Evolutionary conservation across 2,113 vertebrate species (phyloP).

Genomic region (Oceanites oceanicus): DNA sequence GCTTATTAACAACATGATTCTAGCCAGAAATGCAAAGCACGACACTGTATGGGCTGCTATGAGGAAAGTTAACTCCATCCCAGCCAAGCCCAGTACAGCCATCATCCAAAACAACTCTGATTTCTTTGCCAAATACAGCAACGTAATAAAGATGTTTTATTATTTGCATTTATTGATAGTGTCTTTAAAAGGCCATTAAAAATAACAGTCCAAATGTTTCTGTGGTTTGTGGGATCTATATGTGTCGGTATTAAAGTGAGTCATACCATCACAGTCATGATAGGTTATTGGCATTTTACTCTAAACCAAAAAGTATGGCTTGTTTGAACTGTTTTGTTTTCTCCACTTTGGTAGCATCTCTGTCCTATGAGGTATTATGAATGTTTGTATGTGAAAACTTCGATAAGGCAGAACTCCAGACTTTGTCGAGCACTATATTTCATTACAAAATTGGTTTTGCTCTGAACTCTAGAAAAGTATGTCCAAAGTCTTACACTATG

Average conservation of each 20-base stretch:
- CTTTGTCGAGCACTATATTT: background rate
- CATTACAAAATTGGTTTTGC: background rate
- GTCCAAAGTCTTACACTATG: background rate
- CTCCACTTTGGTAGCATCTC: background rate
- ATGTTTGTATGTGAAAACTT: background rate
- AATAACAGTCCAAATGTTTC: constrained; percentile 32
- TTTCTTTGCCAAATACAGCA: background rate
- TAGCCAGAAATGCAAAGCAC: background rate
- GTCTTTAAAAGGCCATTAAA: constrained; percentile 33
- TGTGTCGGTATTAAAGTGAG: constrained; percentile 7
- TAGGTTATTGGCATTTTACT: constrained; percentile 10
- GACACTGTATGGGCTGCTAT: fast-evolving
- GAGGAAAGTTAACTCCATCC: background rate
- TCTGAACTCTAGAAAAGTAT: background rate
- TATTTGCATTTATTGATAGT: background rate
- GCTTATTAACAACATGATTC: background rate
- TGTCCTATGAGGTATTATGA: background rate
- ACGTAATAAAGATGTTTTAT: background rate
- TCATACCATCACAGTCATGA: background rate
- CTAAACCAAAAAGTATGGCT: background rate
- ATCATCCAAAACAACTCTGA: background rate
- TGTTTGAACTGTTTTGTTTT: background rate
- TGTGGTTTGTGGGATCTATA: background rate
- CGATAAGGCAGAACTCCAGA: background rate
- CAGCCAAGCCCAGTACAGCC: background rate